Evolutionary conservation across 2,113 vertebrate species (phyloP).

Genomic region (Puntigrus tetrazona): DNA sequence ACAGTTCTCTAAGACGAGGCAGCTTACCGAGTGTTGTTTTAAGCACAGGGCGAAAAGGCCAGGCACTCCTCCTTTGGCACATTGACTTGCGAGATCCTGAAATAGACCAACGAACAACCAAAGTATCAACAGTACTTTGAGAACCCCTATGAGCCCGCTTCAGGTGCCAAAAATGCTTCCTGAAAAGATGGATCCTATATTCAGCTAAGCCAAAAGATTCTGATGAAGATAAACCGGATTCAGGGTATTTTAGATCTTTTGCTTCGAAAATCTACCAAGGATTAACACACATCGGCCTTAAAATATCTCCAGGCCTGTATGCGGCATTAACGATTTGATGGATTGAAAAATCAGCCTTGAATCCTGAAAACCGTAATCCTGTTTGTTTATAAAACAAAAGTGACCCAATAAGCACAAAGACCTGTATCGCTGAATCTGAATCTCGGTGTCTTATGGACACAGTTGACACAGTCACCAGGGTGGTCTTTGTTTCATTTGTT

Average conservation of each 20-base stretch:
- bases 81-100: constrained; percentile 18
- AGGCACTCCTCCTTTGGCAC: constrained; percentile 15
- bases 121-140: constrained; percentile 2
- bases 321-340: neutral
- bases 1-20: neutral
- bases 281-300: neutral
- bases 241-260: constrained; percentile 18
- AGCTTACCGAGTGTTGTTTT: constrained; percentile 24
- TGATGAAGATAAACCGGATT: neutral
- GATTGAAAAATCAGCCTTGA: neutral
- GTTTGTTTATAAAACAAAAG: constrained; percentile 5
- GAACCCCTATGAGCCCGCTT: neutral
- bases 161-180: constrained; percentile 29
- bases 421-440: neutral
- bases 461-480: constrained; percentile 19
- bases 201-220: neutral
- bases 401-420: neutral
- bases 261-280: neutral
- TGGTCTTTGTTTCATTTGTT: constrained; percentile 39
- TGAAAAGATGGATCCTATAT: neutral
- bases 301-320: constrained; percentile 14
- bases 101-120: neutral
- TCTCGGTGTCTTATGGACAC: neutral
- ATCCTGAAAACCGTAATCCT: neutral
- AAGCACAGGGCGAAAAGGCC: constrained; percentile 25